These are phyloP conservation scores for Ganaspis brasiliensis DNA, from an alignment of 2,888 invertebrate genomes.

Conservation along the genomic window DNA sequence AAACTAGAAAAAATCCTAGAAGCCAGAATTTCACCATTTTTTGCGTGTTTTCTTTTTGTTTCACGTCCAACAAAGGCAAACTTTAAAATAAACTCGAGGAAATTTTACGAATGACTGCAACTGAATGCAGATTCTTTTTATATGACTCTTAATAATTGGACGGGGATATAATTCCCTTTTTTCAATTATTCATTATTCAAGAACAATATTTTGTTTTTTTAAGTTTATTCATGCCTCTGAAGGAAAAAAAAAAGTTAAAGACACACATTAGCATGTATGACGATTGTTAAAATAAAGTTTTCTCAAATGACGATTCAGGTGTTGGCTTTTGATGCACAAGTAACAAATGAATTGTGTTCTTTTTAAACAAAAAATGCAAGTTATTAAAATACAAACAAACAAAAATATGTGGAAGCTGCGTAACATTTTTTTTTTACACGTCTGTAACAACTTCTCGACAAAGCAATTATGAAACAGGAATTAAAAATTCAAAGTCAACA, in stretches of 20 bases:
- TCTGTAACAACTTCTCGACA: too few species aligned
- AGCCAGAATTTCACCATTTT: neutral
- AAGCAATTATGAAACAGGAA: too few species aligned
- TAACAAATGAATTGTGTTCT: neutral
- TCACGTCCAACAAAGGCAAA: neutral
- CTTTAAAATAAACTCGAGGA: neutral
- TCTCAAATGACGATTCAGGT: neutral
- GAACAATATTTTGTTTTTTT: constrained; percentile 9
- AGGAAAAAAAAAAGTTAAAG: neutral
- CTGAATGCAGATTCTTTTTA: neutral
- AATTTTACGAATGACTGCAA: neutral
- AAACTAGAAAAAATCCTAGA: neutral
- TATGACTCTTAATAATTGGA: constrained; percentile 1
- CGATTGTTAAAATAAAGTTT: constrained; percentile 1
- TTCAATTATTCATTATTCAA: constrained; percentile 8
- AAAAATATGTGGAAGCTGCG: too few species aligned
- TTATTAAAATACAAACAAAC: neutral
- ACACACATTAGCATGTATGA: constrained; percentile 3
- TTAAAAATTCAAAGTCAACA: too few species aligned
- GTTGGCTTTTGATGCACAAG: neutral
- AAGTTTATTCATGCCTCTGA: neutral
- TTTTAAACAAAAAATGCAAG: neutral
- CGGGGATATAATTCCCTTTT: neutral
- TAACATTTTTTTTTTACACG: too few species aligned
- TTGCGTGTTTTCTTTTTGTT: too few species aligned